Evolutionary conservation across 1,140 invertebrate genomes (phyloP).

Genomic region (Rhagoletis pomonella): DNA sequence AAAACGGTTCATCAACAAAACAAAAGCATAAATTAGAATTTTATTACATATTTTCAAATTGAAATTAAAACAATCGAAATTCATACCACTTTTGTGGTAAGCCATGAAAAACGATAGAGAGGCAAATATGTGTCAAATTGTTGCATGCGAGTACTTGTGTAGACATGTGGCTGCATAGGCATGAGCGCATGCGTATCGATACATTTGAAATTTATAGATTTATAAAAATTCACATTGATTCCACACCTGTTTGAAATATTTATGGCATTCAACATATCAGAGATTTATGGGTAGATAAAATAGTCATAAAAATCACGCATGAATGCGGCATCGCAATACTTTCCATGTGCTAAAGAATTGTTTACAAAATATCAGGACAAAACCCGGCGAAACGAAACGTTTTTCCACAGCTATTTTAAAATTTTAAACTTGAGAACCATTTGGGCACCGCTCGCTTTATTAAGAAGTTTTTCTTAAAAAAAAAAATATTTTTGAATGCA

Average conservation of each 20-base stretch:
- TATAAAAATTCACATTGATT: conserved; percentile 12
- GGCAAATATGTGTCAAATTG: not conserved
- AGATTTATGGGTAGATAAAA: not conserved
- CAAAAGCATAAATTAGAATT: not conserved
- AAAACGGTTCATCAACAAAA: not conserved
- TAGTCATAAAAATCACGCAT: conserved; percentile 14
- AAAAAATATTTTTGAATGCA: no score
- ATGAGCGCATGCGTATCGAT: not conserved
- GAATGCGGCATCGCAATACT: no score
- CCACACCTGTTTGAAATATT: not conserved
- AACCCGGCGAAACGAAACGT: no score
- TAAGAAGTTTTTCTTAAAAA: no score
- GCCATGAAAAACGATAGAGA: not conserved
- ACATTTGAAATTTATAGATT: not conserved
- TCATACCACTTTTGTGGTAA: conserved; percentile 25
- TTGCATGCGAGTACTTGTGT: no score
- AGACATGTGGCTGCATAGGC: not conserved
- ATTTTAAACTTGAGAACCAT: no score
- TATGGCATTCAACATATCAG: not conserved
- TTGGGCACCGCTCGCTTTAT: no score
- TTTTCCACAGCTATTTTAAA: no score
- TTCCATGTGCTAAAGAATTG: no score
- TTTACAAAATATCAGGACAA: no score
- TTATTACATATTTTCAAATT: conserved; percentile 4
- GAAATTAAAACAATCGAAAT: conserved; percentile 34